These are phyloP conservation scores for Cheiracanthium punctorium DNA, from an alignment of 2,888 invertebrate genomes.

Conservation along the genomic window DNA sequence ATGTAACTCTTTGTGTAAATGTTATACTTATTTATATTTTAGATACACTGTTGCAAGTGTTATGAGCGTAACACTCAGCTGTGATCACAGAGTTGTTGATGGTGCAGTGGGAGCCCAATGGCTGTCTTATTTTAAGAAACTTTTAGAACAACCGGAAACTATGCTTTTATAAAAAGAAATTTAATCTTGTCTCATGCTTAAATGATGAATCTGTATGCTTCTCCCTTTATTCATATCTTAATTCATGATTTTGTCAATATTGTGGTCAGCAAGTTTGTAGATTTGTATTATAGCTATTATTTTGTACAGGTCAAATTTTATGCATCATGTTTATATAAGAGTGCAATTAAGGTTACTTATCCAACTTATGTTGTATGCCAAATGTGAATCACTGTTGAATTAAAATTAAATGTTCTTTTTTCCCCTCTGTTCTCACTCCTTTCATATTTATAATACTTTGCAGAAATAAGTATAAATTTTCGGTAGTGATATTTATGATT, in stretches of 20 bases:
- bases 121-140: conserved; percentile 91
- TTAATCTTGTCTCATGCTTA: neutral
- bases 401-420: too few species aligned
- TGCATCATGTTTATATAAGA: neutral
- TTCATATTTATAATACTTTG: too few species aligned
- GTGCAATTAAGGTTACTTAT: neutral
- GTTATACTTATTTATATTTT: too few species aligned
- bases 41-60: conserved; percentile 79
- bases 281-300: conserved; percentile 2
- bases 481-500: too few species aligned
- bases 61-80: conserved; percentile 94
- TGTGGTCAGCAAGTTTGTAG: neutral
- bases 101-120: conserved; percentile 98
- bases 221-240: neutral
- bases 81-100: conserved; percentile 97
- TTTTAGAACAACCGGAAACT: conserved; percentile 92
- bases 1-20: too few species aligned
- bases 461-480: too few species aligned
- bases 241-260: neutral
- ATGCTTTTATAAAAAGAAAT: conserved; percentile 81
- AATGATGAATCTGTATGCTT: neutral
- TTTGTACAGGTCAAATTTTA: conserved; percentile 11
- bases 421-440: too few species aligned
- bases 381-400: neutral
- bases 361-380: neutral